Evolutionary conservation across 2,888 invertebrate species (phyloP).

Genomic region (Sturmia bella): DNA sequence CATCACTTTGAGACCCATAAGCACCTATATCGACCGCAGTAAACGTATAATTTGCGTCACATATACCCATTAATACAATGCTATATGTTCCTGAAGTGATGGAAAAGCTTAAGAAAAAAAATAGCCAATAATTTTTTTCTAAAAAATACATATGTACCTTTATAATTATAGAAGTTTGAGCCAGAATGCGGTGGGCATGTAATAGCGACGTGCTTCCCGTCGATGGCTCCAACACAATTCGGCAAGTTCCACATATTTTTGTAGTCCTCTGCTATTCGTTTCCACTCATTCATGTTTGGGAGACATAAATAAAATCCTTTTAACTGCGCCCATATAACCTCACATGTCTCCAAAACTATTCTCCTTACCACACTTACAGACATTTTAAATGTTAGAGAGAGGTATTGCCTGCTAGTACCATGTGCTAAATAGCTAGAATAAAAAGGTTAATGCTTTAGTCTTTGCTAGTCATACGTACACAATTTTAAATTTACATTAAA

Average conservation of each 20-base stretch:
- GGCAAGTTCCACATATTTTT: neutral
- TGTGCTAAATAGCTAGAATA: neutral
- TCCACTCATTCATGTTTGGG: neutral
- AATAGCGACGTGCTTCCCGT: neutral
- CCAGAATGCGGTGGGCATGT: slow-evolving; percentile 12
- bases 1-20: slow-evolving; percentile 2
- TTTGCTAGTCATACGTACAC: no score
- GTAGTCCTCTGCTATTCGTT: neutral
- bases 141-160: slow-evolving; percentile 1
- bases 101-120: neutral
- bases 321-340: neutral
- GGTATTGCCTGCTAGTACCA: slow-evolving; percentile 5
- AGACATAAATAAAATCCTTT: neutral
- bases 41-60: neutral
- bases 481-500: no score
- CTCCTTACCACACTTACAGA: neutral
- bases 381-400: neutral
- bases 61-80: neutral
- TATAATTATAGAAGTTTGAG: slow-evolving; percentile 13
- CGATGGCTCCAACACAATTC: slow-evolving; percentile 8
- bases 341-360: neutral
- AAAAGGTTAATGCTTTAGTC: neutral
- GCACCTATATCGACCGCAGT: slow-evolving; percentile 10
- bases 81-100: slow-evolving; percentile 4
- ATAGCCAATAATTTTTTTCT: neutral